These are phyloP conservation scores for Amia ocellicauda DNA, from an alignment of 2,113 vertebrate genomes.

Conservation along the genomic window DNA sequence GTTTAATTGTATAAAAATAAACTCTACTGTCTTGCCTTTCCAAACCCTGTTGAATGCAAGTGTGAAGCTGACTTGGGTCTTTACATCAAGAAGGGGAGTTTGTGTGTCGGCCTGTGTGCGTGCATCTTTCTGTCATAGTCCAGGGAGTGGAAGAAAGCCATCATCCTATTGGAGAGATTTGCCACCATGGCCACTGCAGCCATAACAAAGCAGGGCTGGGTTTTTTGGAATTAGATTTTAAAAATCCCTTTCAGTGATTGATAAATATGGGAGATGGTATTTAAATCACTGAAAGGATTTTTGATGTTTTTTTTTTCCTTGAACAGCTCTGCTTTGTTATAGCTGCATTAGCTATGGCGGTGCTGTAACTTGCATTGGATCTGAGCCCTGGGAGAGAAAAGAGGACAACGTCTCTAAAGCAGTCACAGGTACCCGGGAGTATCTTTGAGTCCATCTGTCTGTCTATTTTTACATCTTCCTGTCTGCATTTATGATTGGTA, in stretches of 20 bases:
- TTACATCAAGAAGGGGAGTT: too few relatives aligned
- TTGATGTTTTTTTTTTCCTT: constrained; percentile 52
- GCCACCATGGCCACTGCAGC: constrained; percentile 45
- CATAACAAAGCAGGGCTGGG: constrained; percentile 64
- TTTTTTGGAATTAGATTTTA: constrained; percentile 39
- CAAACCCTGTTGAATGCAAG: too few relatives aligned
- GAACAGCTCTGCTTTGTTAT: constrained; percentile 77
- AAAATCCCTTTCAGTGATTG: constrained; percentile 26
- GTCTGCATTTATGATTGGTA: background rate
- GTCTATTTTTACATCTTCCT: constrained; percentile 17
- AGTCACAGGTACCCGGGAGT: constrained; percentile 62
- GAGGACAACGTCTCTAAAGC: constrained; percentile 59
- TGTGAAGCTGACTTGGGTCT: too few relatives aligned
- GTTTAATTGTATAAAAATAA: too few relatives aligned
- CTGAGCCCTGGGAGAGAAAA: constrained; percentile 55
- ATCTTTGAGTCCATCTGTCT: constrained; percentile 32
- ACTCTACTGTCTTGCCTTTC: too few relatives aligned
- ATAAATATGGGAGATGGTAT: constrained; percentile 9
- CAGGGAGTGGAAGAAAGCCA: background rate
- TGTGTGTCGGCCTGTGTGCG: too few relatives aligned
- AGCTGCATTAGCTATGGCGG: constrained; percentile 73
- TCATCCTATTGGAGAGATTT: background rate
- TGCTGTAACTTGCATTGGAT: constrained; percentile 61
- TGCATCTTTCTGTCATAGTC: too few relatives aligned
- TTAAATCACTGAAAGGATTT: constrained; percentile 37